phyloP scores from a whole-genome alignment of 2,888 invertebrate species.

The Ctena decussata region DNA sequence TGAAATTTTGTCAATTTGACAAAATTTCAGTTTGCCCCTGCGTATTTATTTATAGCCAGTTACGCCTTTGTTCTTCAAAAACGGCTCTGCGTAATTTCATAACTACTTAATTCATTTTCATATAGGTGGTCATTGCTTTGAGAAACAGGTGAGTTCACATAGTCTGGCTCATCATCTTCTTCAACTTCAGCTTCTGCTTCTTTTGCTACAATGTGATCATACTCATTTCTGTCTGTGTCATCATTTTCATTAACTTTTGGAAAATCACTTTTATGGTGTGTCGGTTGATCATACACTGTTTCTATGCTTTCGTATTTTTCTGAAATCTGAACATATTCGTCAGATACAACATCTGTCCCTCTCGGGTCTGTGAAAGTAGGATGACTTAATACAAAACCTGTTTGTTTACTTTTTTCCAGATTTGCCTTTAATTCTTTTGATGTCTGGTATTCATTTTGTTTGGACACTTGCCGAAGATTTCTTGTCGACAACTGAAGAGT shows the following conservation, averaged over 20 bases:
- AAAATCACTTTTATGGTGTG: not conserved
- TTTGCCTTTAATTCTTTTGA: not conserved
- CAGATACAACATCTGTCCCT: not conserved
- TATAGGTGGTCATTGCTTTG: not conserved
- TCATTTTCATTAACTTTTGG: not conserved
- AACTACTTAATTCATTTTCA: not conserved
- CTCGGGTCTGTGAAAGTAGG: constrained; percentile 48
- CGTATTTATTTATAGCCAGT: no score
- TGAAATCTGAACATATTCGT: constrained; percentile 46
- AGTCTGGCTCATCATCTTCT: not conserved
- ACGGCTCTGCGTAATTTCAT: not conserved
- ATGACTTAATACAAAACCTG: constrained; percentile 23
- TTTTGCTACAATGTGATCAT: not conserved
- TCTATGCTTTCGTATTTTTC: not conserved
- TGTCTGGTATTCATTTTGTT: not conserved
- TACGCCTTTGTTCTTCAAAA: no score
- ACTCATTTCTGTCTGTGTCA: not conserved
- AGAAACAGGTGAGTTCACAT: not conserved
- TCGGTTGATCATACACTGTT: not conserved
- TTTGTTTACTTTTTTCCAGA: not conserved
- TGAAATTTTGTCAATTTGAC: no score
- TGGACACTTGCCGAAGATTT: not conserved
- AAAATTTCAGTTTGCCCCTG: no score
- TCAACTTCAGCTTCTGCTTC: not conserved
- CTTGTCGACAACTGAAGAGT: not conserved